Evolutionary conservation across 2,113 vertebrate species (phyloP), one percentile per base, ranked within the genome.

Genomic region (Clupea harengus): DNA sequence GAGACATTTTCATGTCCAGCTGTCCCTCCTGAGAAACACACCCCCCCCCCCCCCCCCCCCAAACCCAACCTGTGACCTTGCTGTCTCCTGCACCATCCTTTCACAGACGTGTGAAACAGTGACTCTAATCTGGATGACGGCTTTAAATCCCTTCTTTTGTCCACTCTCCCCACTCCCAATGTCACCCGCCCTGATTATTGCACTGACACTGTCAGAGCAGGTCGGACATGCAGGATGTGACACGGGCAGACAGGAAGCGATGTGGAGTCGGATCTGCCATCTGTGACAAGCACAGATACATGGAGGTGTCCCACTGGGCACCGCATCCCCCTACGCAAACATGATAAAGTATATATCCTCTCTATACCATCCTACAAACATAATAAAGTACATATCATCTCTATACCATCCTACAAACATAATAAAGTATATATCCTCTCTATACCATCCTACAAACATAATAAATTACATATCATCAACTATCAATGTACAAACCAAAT

Each of bases 1-100:
- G 52, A 83, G 86, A 88, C 88, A 86, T 87, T 67, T n/a, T n/a
- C n/a, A n/a, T n/a, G n/a, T n/a, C n/a, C n/a, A n/a, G 11, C 64
- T 72, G 64, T 83, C 83, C 88, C 25, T 32, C 28, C 25, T 28
- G n/a, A n/a, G n/a, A n/a, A n/a, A n/a, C n/a, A n/a, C n/a, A n/a
- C n/a, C n/a, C n/a, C n/a, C n/a, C n/a, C n/a, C n/a, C n/a, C n/a
- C n/a, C n/a, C n/a, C n/a, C n/a, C n/a, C n/a, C n/a, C n/a, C n/a
- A n/a, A n/a, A n/a, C n/a, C n/a, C n/a, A n/a, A n/a, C 64, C 64
- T 10, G 25, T 28, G 64, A 32, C 64, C 25, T 72, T 72, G 64
- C 8, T 54, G 2, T 4, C 17, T 13, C 17, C 17, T 3, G 17
- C 52, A 54, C 17, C 17, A 18, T 4, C 52, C 52, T 54, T 54